Conservation (phyloP, 2,888 invertebrate genomes). For the Halictus ligatus region DNA sequence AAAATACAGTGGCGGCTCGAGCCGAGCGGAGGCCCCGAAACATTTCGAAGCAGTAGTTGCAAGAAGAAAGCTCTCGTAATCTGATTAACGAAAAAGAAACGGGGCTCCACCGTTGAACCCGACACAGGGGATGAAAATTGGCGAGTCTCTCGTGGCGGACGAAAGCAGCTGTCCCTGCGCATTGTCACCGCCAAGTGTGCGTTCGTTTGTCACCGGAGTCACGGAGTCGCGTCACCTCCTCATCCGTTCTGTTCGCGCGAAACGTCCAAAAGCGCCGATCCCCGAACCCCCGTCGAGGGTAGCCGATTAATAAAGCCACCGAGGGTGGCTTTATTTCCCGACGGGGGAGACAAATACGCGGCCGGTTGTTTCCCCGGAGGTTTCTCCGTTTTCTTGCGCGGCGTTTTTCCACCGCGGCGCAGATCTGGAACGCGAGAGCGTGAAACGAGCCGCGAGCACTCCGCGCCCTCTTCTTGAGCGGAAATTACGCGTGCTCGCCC, state of each 20-base stretch:
- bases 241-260: constrained; percentile 7
- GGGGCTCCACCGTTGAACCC: too few species aligned
- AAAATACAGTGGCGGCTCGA: too few species aligned
- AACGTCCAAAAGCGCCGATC: constrained; percentile 10
- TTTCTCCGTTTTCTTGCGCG: neutral
- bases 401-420: neutral
- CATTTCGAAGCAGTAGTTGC: too few species aligned
- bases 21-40: too few species aligned
- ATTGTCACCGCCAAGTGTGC: constrained; percentile 5
- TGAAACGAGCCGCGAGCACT: constrained; percentile 12
- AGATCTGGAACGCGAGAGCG: neutral
- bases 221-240: constrained; percentile 3
- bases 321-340: neutral
- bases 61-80: too few species aligned
- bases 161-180: neutral
- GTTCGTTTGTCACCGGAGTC: neutral
- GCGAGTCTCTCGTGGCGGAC: neutral
- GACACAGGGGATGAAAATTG: neutral
- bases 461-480: neutral
- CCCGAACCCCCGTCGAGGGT: neutral
- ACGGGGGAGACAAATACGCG: neutral
- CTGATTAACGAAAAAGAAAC: too few species aligned
- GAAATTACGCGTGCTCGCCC: neutral
- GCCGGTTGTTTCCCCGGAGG: neutral
- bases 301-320: neutral